These are phyloP conservation scores for Dryococelus australis DNA, from an alignment of 2,888 invertebrate species.

Conservation along the genomic window DNA sequence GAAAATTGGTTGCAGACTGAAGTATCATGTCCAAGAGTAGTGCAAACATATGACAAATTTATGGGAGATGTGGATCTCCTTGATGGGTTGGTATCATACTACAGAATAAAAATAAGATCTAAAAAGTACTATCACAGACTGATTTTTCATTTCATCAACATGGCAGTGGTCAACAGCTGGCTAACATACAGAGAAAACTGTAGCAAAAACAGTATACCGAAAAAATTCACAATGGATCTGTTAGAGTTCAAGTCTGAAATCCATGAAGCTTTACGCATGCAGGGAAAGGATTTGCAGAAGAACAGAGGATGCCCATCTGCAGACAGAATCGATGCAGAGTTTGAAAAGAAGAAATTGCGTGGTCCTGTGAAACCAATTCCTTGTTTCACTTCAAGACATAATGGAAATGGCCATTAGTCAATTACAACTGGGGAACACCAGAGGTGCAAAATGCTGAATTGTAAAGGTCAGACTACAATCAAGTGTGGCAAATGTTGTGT, in stretches of 20 bases:
- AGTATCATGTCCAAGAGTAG: background rate
- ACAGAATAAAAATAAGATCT: conserved; percentile 36
- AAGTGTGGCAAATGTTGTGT: background rate
- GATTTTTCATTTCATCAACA: conserved; percentile 35
- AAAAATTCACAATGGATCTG: background rate
- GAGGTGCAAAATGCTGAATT: background rate
- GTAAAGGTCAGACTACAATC: background rate
- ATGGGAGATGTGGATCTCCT: conserved; percentile 33
- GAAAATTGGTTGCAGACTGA: background rate
- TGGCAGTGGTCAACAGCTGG: conserved; percentile 38
- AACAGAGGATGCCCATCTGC: background rate
- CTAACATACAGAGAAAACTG: conserved; percentile 28
- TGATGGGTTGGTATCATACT: conserved; percentile 37
- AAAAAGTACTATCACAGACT: conserved; percentile 35
- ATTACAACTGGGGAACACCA: conserved; percentile 19
- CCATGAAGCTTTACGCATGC: background rate
- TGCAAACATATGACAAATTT: conserved; percentile 17
- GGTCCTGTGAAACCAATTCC: conserved; percentile 32
- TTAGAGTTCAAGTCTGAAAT: background rate
- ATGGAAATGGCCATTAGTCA: conserved; percentile 6
- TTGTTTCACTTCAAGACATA: background rate
- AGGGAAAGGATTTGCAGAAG: background rate
- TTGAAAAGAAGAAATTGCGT: background rate
- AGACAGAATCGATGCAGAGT: background rate
- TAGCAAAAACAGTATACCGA: background rate